Conservation (phyloP, 2,797 vertebrate genomes). For the Chrysolophus pictus region DNA sequence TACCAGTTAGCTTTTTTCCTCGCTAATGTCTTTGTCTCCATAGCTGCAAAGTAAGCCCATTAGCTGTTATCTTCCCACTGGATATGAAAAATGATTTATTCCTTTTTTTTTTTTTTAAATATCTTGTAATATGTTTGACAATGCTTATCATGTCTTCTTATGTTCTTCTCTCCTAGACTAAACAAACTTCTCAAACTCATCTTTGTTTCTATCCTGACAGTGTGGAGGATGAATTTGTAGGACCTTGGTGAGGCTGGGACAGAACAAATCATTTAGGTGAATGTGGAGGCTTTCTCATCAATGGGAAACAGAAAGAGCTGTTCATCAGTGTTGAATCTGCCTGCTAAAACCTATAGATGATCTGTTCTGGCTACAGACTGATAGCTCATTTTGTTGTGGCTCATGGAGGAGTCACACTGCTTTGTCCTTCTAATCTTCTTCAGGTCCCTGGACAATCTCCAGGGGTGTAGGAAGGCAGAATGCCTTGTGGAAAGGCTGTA, state of each 20-base stretch:
- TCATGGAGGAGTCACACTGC: accelerated
- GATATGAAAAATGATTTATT: neutral
- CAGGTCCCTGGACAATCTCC: neutral
- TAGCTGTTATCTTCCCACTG: neutral
- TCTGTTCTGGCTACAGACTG: neutral
- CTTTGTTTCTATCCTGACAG: neutral
- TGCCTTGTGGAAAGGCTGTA: neutral
- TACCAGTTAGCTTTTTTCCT: neutral
- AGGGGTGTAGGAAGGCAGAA: neutral
- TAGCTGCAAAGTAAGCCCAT: neutral
- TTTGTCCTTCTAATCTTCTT: neutral
- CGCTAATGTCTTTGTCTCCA: neutral
- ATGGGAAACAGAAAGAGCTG: neutral
- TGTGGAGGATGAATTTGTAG: neutral
- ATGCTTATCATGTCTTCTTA: neutral
- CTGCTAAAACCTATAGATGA: neutral
- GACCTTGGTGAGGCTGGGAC: neutral
- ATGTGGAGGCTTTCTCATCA: neutral
- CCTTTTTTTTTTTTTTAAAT: neutral
- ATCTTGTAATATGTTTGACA: neutral
- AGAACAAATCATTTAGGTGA: neutral
- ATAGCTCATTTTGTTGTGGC: neutral
- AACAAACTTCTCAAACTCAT: neutral
- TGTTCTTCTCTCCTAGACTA: neutral
- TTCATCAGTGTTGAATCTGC: neutral